A percentile compares a stretch with the other conserved stretches of the same genome.
Evolutionary conservation across 2,113 vertebrate species (phyloP).

Genomic region (Lasiurus borealis): DNA sequence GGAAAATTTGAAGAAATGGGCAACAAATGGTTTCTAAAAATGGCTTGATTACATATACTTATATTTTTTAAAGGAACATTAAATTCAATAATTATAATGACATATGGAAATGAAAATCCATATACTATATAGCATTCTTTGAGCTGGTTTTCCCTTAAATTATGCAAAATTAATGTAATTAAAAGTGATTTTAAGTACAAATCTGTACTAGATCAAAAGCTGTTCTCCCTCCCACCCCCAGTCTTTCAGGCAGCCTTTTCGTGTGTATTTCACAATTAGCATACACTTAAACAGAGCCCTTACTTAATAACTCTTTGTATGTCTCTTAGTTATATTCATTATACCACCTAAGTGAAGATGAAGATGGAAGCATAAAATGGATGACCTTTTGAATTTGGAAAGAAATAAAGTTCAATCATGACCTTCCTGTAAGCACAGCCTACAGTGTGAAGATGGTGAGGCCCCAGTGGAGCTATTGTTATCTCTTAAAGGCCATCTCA

Average conservation of each 20-base stretch:
- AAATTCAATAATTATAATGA: conserved; percentile 33
- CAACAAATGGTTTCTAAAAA: conserved; percentile 70
- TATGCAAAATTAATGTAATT: conserved; percentile 59
- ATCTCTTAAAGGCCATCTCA: background rate
- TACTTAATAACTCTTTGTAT: conserved; percentile 84
- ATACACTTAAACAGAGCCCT: conserved; percentile 74
- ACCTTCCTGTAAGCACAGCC: conserved; percentile 38
- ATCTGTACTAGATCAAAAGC: conserved; percentile 63
- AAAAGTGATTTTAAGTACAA: conserved; percentile 75
- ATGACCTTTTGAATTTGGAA: conserved; percentile 65
- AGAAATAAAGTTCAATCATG: conserved; percentile 60
- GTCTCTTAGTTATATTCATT: conserved; percentile 82
- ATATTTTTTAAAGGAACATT: conserved; percentile 68
- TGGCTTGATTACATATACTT: conserved; percentile 63
- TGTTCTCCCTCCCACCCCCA: background rate
- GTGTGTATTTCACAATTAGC: conserved; percentile 82
- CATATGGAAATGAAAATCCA: conserved; percentile 67
- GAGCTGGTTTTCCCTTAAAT: conserved; percentile 75
- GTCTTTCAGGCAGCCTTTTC: conserved; percentile 71
- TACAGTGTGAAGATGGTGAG: background rate
- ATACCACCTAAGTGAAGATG: conserved; percentile 46
- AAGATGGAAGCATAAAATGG: background rate
- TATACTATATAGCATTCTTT: conserved; percentile 64
- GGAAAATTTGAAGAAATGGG: conserved; percentile 70
- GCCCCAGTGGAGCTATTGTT: background rate